Evolutionary conservation across 1,140 invertebrate genomes (phyloP), one percentile per base, ranked within the genome.

Genomic region (Drosophila varians): DNA sequence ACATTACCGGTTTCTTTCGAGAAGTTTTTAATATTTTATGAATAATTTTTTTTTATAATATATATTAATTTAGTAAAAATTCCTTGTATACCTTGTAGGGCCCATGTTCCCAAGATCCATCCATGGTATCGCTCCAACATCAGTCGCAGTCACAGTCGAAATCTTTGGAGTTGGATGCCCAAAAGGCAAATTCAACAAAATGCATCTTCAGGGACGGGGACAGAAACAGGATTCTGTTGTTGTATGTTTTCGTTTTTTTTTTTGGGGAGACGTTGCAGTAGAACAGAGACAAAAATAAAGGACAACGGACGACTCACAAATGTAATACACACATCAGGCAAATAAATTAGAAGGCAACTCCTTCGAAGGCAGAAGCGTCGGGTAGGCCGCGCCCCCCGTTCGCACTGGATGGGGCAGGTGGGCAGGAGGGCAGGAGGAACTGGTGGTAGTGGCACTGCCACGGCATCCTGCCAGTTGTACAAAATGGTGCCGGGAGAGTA

Each of bases 331-430:
- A 90, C 80, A 83, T 90, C 87, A 83, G 70, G 87, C 82, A 86
- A 89, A 89, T 90, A 90, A 89, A 90, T 90, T 87, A 88, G 83
- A 89, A 77, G 74, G 82, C 82, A 87, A 87, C 82, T 87, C 82
- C 82, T 87, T 86, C 65, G 82, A 21, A 21, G 21, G 83, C 64
- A 77, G 77, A 77, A 77, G 77, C 82, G 82, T 86, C 80, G 76
- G 82, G 51, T 65, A 62, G 55, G 80, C 51, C 68, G 73, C 80
- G 76, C 72, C 76, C 68, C 55, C 57, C 58, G 46, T 61, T 65
- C 54, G 58, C 74, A 49, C 52, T 34, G 28, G 18, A 31, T 31
- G 11, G 21, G 26, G 5, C 16, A 3, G 18, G n/a, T n/a, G n/a
- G 47, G 8, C 14, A 42, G 38, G 38, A 36, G 23, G 48, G 19